These are phyloP conservation scores for Hemaris fuciformis DNA, from an alignment of 2,888 invertebrate genomes.

Conservation along the genomic window DNA sequence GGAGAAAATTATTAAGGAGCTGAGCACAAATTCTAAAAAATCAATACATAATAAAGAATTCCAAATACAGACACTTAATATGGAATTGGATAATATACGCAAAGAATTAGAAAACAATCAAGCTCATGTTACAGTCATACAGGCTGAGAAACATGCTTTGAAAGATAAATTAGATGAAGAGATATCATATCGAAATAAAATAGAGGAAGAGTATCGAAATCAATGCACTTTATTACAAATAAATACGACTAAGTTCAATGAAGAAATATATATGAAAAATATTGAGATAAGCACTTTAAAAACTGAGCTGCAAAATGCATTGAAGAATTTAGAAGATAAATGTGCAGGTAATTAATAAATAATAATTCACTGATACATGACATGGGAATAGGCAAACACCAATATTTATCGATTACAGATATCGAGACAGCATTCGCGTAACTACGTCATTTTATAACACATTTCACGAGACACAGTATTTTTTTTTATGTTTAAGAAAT, in stretches of 20 bases:
- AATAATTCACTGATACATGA: not conserved
- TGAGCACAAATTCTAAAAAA: conserved; percentile 28
- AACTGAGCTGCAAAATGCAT: conserved; percentile 25
- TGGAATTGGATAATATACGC: conserved; percentile 37
- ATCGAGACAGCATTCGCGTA: no score
- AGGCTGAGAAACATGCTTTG: conserved; percentile 37
- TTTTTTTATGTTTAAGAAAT: no score
- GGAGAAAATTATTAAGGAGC: conserved; percentile 39
- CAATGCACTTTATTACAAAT: conserved; percentile 35
- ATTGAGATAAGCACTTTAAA: conserved; percentile 27
- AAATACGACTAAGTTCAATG: conserved; percentile 31
- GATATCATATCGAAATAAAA: conserved; percentile 32
- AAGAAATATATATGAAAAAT: conserved; percentile 34
- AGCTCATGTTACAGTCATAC: conserved; percentile 26
- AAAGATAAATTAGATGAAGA: conserved; percentile 36
- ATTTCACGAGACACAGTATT: no score
- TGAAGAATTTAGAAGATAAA: conserved; percentile 36
- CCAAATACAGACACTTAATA: conserved; percentile 33
- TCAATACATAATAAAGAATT: conserved; percentile 34
- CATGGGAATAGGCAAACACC: no score
- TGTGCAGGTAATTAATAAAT: conserved; percentile 33
- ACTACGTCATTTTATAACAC: no score
- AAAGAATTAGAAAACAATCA: conserved; percentile 27
- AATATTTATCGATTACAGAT: no score
- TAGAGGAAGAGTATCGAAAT: conserved; percentile 44